Percentiles rank a stretch among this genome's conserved stretches.
Conservation (phyloP, 2,888 invertebrate genomes). For the Philereme vetulata region DNA sequence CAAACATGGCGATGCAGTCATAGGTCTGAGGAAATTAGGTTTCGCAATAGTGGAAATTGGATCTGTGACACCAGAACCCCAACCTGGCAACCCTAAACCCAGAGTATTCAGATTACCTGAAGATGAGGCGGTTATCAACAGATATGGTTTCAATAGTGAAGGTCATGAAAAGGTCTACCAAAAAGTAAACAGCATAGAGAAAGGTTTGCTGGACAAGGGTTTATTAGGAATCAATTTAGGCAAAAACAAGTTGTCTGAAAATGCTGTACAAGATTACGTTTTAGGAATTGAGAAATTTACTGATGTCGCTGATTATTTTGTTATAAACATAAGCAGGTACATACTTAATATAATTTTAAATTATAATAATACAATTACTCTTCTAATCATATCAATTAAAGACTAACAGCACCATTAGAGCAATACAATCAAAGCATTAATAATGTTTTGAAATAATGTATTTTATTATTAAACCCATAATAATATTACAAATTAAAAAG, state of each 20-base stretch:
- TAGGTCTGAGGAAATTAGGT: conserved; percentile 91
- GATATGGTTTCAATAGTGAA: conserved; percentile 96
- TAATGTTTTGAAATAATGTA: not conserved
- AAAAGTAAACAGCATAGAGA: conserved; percentile 85
- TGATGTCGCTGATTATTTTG: conserved; percentile 95
- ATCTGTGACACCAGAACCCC: conserved; percentile 96
- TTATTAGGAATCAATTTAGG: conserved; percentile 97
- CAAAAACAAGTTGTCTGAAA: conserved; percentile 93
- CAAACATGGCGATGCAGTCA: conserved; percentile 96
- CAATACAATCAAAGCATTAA: no score
- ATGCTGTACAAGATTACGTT: conserved; percentile 92
- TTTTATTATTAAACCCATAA: not conserved
- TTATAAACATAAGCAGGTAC: conserved; percentile 96
- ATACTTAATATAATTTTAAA: not conserved
- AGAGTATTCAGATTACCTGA: conserved; percentile 94
- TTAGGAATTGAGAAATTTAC: conserved; percentile 93
- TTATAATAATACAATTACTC: no score
- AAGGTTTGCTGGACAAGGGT: conserved; percentile 80
- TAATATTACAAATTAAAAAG: no score
- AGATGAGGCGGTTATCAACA: conserved; percentile 96
- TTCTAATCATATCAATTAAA: no score
- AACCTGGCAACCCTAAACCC: conserved; percentile 96
- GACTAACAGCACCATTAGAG: no score
- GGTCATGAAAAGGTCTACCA: conserved; percentile 91
- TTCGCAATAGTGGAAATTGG: conserved; percentile 99